Evolutionary conservation across 2,888 invertebrate species (phyloP), one percentile per base, ranked within the genome.

Genomic region (Trachelus iudaicus): DNA sequence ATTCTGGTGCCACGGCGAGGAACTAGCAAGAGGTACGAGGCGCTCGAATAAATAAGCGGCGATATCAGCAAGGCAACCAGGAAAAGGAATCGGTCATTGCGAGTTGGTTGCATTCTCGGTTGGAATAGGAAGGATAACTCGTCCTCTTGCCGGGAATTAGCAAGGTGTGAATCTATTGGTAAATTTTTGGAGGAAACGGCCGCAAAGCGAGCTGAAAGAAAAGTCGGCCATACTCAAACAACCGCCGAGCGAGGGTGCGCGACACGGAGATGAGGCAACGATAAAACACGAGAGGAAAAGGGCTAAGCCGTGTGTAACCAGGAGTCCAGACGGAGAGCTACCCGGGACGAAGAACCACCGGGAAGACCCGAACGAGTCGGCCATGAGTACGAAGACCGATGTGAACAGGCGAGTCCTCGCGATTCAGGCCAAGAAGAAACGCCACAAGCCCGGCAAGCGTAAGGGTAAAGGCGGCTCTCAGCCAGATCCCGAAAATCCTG

Each of bases 361-460:
- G 34, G 40, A 68, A 69, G 40, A 56, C 69, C 30, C 69, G 69
- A 71, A 71, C 71, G 31, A 71, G 86, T 56, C 23, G 56, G 23
- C 56, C 56, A 97, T 96, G 97, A 96, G 96, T 94, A 95, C 96
- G 92, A 97, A 96, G 94, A 96, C 96, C 93, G 97, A 97, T 94
- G 96, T 96, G 93, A 97, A 97, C 94, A 95, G 97, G 93, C 95
- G 97, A 92, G 97, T 97, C 93, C 94, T 97, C 93, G 96, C 97
- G 92, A 97, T 97, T 91, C 97, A 97, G 94, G 97, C 97, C 90
- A 97, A 97, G 94, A 97, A 97, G 94, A 97, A 97, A 92, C 95
- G 97, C 87, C 96, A 97, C 93, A 97, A 96, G 96, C 94, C 95
- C 85, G 95, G 95, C 87, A 96, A 96, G 92, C 96, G 96, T 93